Conservation (phyloP, 2,113 vertebrate species). For the Misgurnus mizolepis region DNA sequence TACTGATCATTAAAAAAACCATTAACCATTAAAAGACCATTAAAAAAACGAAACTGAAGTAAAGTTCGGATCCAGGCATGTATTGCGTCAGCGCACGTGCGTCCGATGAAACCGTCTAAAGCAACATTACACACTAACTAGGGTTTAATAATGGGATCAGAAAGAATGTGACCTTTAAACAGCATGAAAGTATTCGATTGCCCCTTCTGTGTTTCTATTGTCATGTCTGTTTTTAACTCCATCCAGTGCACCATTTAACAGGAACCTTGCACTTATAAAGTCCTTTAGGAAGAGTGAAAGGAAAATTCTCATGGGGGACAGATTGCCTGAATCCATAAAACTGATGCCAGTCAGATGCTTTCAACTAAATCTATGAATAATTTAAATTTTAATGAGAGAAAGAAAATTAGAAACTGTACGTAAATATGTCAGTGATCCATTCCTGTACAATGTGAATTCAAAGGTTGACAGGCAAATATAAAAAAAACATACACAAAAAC, state of each 20-base stretch:
- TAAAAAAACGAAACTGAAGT: no score
- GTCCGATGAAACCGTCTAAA: no score
- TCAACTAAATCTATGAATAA: not conserved
- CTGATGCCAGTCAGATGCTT: not conserved
- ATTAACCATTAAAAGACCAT: no score
- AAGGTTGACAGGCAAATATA: not conserved
- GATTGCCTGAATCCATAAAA: constrained; percentile 8
- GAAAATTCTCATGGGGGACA: constrained; percentile 3
- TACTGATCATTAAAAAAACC: no score
- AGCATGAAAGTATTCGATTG: constrained; percentile 25
- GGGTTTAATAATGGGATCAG: no score
- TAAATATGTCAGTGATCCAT: constrained; percentile 3
- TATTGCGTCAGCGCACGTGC: no score
- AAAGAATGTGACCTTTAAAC: not conserved
- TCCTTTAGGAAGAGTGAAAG: constrained; percentile 8
- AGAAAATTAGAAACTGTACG: not conserved
- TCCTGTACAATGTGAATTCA: not conserved
- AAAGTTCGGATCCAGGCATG: no score
- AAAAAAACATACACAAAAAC: no score
- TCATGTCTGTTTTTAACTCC: constrained; percentile 38
- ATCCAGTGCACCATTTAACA: constrained; percentile 21
- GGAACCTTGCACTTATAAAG: constrained; percentile 1
- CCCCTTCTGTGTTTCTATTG: constrained; percentile 4
- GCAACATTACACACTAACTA: no score
- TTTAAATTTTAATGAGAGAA: constrained; percentile 21